Percentiles rank a stretch among this genome's conserved stretches.
phyloP scores from a whole-genome alignment of 1,140 invertebrate genomes.

The Dolichoris vasculosae region DNA sequence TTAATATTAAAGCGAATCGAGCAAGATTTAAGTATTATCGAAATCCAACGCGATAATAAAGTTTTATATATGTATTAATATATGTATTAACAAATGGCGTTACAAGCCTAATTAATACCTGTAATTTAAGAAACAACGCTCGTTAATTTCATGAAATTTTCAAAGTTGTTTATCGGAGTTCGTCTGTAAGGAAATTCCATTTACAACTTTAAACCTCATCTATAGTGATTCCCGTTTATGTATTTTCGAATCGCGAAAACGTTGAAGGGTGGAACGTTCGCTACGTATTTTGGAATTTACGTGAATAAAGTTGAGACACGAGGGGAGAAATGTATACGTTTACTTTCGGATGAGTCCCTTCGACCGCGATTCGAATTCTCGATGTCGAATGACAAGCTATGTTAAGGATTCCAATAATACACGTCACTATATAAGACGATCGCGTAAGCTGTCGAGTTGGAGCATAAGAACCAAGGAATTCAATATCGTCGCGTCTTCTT shows the following conservation, averaged over 20 bases:
- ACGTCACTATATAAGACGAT: background rate
- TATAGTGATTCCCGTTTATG: constrained; percentile 1
- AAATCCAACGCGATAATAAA: background rate
- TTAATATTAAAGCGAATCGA: background rate
- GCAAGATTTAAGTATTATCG: background rate
- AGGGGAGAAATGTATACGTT: constrained; percentile 31
- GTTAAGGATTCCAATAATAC: constrained; percentile 65
- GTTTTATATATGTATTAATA: too few relatives aligned
- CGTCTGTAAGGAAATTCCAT: background rate
- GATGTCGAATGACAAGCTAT: constrained; percentile 61
- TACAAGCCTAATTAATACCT: background rate
- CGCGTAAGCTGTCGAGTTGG: background rate
- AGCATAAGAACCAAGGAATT: constrained; percentile 50
- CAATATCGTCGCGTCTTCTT: constrained; percentile 62
- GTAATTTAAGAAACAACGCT: background rate
- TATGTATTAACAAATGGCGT: background rate
- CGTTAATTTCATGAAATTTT: background rate
- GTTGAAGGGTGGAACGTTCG: background rate
- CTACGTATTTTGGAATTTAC: constrained; percentile 13
- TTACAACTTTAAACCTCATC: background rate
- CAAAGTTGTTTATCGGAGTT: background rate
- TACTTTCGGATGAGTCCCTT: constrained; percentile 22
- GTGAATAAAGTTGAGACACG: constrained; percentile 32
- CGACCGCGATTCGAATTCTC: constrained; percentile 64
- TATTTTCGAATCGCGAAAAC: background rate